Evolutionary conservation across 2,888 invertebrate genomes (phyloP).

Genomic region (Anodontia alba): DNA sequence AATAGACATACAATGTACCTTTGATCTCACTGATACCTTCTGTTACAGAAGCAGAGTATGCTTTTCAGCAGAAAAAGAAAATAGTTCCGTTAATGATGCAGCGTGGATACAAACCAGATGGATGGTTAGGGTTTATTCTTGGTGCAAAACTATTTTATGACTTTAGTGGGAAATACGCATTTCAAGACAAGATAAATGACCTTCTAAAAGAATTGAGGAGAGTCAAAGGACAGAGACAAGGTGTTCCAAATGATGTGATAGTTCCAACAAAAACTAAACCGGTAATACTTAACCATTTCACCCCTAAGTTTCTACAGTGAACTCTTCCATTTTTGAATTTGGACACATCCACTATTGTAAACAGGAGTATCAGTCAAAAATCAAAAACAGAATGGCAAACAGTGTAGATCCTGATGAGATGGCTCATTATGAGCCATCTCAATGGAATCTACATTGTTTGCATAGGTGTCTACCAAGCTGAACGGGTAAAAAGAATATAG

Average conservation of each 20-base stretch:
- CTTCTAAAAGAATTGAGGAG: slow-evolving; percentile 44
- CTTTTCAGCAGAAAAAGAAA: slow-evolving; percentile 53
- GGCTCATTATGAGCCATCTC: too few relatives aligned
- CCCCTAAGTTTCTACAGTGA: too few relatives aligned
- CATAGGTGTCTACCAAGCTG: too few relatives aligned
- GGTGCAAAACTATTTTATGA: slow-evolving; percentile 66
- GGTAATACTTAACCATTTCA: not conserved
- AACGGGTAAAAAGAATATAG: too few relatives aligned
- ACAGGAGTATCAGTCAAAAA: too few relatives aligned
- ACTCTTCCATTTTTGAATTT: too few relatives aligned
- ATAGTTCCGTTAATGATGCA: slow-evolving; percentile 66
- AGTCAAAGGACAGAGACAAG: not conserved
- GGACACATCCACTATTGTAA: too few relatives aligned
- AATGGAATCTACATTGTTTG: too few relatives aligned
- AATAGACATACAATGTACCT: too few relatives aligned
- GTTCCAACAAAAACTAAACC: not conserved
- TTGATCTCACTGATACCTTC: too few relatives aligned
- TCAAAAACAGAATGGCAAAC: too few relatives aligned
- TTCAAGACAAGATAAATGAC: slow-evolving; percentile 53
- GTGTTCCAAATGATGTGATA: not conserved
- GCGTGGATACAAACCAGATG: slow-evolving; percentile 63
- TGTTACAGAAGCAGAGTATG: slow-evolving; percentile 68
- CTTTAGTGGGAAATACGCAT: slow-evolving; percentile 63
- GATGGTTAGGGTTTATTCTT: slow-evolving; percentile 68
- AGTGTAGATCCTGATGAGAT: too few relatives aligned